A percentile compares a stretch with the other conserved stretches of the same genome.
These are phyloP conservation scores for Ischnura elegans DNA, from an alignment of 2,888 invertebrate genomes.

Conservation along the genomic window DNA sequence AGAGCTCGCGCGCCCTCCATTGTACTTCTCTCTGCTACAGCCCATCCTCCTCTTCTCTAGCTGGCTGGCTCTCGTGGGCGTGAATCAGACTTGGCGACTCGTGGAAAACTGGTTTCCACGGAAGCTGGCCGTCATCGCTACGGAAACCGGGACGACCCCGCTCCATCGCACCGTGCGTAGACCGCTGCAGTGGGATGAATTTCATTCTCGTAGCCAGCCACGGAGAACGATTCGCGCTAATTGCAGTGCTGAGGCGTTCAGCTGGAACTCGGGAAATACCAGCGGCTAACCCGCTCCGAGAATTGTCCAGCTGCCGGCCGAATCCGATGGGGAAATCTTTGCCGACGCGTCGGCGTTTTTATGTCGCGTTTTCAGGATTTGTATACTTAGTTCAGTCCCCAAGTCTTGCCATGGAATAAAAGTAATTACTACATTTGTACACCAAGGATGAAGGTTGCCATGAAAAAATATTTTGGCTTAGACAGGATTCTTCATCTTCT, in stretches of 20 bases:
- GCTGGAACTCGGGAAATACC: neutral
- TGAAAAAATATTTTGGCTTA: no score
- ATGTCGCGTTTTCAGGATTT: no score
- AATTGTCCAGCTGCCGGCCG: neutral
- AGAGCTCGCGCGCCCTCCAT: neutral
- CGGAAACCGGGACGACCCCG: neutral
- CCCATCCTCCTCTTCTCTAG: neutral
- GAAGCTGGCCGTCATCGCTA: neutral
- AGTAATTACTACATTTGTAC: no score
- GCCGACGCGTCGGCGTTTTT: no score
- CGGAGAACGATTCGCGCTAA: neutral
- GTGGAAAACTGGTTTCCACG: constrained; percentile 8
- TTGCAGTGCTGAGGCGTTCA: neutral
- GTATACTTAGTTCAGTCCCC: no score
- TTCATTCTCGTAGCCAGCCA: neutral
- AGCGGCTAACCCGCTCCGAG: neutral
- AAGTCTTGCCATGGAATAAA: no score
- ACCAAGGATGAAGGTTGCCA: no score
- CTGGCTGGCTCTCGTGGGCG: neutral
- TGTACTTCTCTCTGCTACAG: neutral
- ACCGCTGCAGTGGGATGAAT: neutral
- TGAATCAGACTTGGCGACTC: neutral
- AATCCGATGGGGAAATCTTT: no score
- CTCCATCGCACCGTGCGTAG: neutral
- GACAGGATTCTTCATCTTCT: no score